Conservation (phyloP, 2,888 invertebrate species). For the Oxytorus armatus region DNA sequence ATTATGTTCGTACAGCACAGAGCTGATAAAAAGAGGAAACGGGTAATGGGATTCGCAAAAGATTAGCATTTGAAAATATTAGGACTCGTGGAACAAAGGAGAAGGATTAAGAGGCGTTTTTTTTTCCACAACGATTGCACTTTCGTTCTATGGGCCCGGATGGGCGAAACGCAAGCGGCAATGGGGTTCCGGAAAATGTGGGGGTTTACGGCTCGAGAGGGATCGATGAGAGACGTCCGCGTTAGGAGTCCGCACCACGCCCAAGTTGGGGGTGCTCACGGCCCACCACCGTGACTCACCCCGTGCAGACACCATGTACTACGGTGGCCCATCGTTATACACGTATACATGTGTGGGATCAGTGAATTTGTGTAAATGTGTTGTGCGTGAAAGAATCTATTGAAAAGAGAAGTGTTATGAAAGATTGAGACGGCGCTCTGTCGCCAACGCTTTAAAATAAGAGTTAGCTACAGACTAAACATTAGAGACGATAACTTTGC, state of each 20-base stretch:
- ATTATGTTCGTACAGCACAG: too few species aligned
- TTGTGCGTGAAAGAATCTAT: too few species aligned
- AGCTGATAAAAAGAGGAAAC: too few species aligned
- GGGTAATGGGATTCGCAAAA: too few species aligned
- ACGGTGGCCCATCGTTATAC: conserved; percentile 42
- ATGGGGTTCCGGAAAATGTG: conserved; percentile 63
- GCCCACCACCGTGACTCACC: conserved; percentile 77
- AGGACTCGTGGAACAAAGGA: conserved; percentile 3
- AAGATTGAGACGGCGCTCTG: too few species aligned
- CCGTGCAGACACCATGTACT: conserved; percentile 71
- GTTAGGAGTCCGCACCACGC: conserved; percentile 77
- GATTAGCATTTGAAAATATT: background rate
- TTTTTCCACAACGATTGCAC: conserved; percentile 54
- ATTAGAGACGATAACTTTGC: too few species aligned
- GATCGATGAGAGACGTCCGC: conserved; percentile 81
- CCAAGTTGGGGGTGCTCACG: conserved; percentile 75
- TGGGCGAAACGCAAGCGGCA: conserved; percentile 50
- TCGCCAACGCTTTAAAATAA: too few species aligned
- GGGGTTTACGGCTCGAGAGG: conserved; percentile 67
- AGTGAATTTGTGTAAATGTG: too few species aligned
- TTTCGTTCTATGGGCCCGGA: conserved; percentile 41
- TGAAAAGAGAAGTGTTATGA: too few species aligned
- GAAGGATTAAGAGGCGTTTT: conserved; percentile 14
- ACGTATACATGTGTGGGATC: conserved; percentile 33
- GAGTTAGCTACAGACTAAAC: too few species aligned